These are phyloP conservation scores for Corapipo altera DNA, from an alignment of 2,113 vertebrate species.

Conservation along the genomic window DNA sequence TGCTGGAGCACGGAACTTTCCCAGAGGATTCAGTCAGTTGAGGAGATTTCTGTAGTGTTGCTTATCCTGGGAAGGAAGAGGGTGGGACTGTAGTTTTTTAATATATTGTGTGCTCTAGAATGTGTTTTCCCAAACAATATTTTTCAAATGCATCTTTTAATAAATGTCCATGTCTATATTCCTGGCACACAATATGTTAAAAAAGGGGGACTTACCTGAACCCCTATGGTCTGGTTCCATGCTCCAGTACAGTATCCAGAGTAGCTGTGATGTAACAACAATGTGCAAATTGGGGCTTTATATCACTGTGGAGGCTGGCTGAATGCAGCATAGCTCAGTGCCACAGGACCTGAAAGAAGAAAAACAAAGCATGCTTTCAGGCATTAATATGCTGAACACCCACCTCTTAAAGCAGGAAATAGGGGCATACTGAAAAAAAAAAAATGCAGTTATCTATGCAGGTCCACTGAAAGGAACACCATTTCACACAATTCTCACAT, in stretches of 20 bases:
- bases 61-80: background rate
- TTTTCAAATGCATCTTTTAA: background rate
- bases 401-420: conserved; percentile 41
- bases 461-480: conserved; percentile 14
- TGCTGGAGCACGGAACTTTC: background rate
- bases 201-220: conserved; percentile 70
- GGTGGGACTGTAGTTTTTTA: background rate
- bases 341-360: conserved; percentile 75
- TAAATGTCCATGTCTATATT: background rate
- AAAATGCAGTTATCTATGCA: background rate
- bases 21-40: background rate
- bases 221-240: conserved; percentile 73
- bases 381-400: conserved; percentile 23
- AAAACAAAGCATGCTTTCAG: conserved; percentile 65
- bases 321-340: conserved; percentile 29
- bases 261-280: conserved; percentile 66
- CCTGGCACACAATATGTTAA: conserved; percentile 64
- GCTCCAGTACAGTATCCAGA: conserved; percentile 58
- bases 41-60: background rate
- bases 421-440: background rate
- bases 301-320: conserved; percentile 61
- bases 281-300: conserved; percentile 59
- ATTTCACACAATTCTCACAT: conserved; percentile 14
- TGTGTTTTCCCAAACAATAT: background rate
- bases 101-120: conserved; percentile 38